Evolutionary conservation across 2,797 vertebrate genomes (phyloP).

Genomic region (Melanotaenia parkinsoni): DNA sequence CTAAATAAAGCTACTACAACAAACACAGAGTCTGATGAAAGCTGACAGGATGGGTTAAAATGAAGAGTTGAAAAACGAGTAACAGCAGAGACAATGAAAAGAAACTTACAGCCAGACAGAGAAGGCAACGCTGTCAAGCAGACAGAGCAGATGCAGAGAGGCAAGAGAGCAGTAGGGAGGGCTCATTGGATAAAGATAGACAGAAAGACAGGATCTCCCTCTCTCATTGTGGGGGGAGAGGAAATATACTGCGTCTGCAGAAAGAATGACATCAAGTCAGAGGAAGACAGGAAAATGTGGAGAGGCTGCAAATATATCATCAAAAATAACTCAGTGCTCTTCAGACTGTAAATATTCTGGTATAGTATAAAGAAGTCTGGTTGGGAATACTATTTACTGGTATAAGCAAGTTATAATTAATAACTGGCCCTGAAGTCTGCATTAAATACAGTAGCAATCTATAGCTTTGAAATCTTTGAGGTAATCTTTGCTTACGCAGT

Average conservation of each 20-base stretch:
- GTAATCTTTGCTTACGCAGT: conserved; percentile 3
- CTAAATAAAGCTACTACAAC: background rate
- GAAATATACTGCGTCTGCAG: conserved; percentile 72
- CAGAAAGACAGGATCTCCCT: conserved; percentile 63
- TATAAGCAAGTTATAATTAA: background rate
- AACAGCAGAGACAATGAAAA: conserved; percentile 49
- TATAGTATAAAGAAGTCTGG: conserved; percentile 2
- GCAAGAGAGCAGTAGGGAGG: conserved; percentile 42
- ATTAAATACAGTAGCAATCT: background rate
- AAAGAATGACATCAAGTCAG: conserved; percentile 61
- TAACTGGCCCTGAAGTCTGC: background rate
- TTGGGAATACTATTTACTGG: background rate
- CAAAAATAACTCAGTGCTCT: conserved; percentile 12
- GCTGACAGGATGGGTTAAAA: background rate
- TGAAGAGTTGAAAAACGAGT: conserved; percentile 16
- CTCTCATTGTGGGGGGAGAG: conserved; percentile 69
- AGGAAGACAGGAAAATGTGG: conserved; percentile 21
- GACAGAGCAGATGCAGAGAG: conserved; percentile 57
- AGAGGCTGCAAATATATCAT: conserved; percentile 31
- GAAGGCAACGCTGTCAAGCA: conserved; percentile 68
- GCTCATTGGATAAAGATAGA: conserved; percentile 71
- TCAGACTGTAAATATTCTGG: background rate
- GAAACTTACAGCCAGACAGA: conserved; percentile 75
- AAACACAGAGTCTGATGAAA: background rate
- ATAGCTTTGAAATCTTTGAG: background rate